Percentiles rank a stretch among this genome's conserved stretches.
Evolutionary conservation across 2,888 invertebrate species (phyloP).

Genomic region (Tanypteryx hageni): DNA sequence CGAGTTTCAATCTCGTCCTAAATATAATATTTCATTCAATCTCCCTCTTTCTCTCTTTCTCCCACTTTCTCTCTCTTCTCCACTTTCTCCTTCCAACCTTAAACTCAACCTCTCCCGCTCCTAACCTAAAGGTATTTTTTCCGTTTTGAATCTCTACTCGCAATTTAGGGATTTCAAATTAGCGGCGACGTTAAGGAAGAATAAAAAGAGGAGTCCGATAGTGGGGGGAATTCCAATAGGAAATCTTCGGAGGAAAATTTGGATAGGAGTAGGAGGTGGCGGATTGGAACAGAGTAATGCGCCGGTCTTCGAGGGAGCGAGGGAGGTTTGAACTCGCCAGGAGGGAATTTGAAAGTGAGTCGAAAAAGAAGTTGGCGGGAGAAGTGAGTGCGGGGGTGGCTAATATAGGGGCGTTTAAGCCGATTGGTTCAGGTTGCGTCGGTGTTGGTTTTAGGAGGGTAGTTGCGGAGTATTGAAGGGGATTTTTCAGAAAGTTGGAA

Average conservation of each 20-base stretch:
- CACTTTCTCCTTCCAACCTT: background rate
- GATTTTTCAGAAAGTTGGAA: too few species aligned
- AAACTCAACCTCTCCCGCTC: background rate
- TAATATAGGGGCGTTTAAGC: background rate
- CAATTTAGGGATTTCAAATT: slow-evolving; percentile 28
- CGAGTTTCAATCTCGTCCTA: background rate
- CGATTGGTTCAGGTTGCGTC: background rate
- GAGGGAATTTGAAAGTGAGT: background rate
- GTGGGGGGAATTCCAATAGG: background rate
- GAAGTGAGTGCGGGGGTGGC: background rate
- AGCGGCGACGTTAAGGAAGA: background rate
- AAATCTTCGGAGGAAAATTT: background rate
- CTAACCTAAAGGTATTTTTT: background rate
- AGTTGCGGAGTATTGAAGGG: too few species aligned
- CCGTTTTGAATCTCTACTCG: background rate
- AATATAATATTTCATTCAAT: background rate
- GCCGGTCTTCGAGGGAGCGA: background rate
- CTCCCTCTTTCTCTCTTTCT: background rate
- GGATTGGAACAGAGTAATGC: background rate
- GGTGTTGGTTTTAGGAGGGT: background rate
- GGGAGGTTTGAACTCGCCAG: background rate
- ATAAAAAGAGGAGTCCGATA: background rate
- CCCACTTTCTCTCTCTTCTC: background rate
- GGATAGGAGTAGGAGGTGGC: too few species aligned
- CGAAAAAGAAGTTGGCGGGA: background rate